phyloP scores from a whole-genome alignment of 2,113 vertebrate genomes.

The Struthidea cinerea region DNA sequence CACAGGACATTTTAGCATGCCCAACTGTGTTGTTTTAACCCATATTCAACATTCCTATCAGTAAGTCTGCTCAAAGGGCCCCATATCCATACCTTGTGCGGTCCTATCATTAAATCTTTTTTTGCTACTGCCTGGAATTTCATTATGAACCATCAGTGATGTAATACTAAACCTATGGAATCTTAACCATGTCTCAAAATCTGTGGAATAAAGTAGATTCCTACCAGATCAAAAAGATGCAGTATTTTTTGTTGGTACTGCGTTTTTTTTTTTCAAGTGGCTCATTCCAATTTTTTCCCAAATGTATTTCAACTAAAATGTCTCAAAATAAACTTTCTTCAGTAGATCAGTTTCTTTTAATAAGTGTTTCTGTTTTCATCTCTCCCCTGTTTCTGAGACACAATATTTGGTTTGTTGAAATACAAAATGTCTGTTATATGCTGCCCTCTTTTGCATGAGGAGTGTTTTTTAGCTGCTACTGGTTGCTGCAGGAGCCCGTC shows the following conservation, averaged over 20 bases:
- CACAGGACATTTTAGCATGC: neutral
- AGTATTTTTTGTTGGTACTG: neutral
- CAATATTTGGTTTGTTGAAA: neutral
- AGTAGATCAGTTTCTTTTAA: neutral
- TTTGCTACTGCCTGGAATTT: slow-evolving; percentile 62
- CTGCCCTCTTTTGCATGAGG: neutral
- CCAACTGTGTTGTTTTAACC: neutral
- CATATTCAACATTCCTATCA: neutral
- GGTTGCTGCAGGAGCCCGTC: neutral
- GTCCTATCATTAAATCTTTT: neutral
- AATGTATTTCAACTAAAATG: slow-evolving; percentile 47
- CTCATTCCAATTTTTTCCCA: slow-evolving; percentile 51
- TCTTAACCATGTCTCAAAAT: slow-evolving; percentile 65
- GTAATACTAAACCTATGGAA: slow-evolving; percentile 64
- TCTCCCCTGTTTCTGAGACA: neutral
- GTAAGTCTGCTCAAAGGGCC: slow-evolving; percentile 4
- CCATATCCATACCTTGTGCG: neutral
- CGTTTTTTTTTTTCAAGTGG: neutral
- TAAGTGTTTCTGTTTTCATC: neutral
- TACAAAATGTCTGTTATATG: neutral
- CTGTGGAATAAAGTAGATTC: slow-evolving; percentile 40
- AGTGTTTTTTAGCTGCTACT: neutral
- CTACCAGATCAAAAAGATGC: slow-evolving; percentile 43
- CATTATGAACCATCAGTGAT: slow-evolving; percentile 68
- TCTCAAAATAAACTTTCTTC: slow-evolving; percentile 55